These are phyloP conservation scores for Chaetoderma sp. DNA, from an alignment of 2,888 invertebrate species.

Conservation along the genomic window DNA sequence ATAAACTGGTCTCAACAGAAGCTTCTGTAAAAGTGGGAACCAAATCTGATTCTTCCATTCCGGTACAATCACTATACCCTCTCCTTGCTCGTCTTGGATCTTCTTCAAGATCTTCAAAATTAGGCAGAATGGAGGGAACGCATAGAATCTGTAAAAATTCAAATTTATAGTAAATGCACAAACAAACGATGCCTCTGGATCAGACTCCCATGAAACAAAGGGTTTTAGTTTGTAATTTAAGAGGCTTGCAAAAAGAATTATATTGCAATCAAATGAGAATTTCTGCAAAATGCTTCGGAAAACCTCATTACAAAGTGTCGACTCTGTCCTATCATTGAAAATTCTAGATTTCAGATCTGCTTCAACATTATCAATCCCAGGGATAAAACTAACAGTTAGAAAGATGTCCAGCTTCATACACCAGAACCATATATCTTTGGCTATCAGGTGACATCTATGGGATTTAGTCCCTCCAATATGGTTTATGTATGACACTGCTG, in stretches of 20 bases:
- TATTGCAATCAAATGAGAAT: neutral
- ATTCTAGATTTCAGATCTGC: constrained; percentile 12
- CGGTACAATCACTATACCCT: constrained; percentile 15
- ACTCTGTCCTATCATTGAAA: constrained; percentile 5
- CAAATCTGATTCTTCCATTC: constrained; percentile 23
- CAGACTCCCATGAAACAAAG: constrained; percentile 13
- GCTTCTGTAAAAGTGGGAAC: constrained; percentile 10
- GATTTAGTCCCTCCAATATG: neutral
- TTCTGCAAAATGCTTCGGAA: neutral
- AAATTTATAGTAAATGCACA: constrained; percentile 18
- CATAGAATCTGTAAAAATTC: constrained; percentile 13
- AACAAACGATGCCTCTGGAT: constrained; percentile 16
- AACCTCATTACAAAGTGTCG: constrained; percentile 8
- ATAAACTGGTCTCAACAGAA: neutral
- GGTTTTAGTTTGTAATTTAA: constrained; percentile 1
- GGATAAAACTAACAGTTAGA: neutral
- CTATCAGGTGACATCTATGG: neutral
- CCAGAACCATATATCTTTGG: neutral
- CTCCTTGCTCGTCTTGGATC: constrained; percentile 9
- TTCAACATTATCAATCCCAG: constrained; percentile 7
- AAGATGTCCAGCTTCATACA: neutral
- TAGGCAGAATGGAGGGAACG: constrained; percentile 25
- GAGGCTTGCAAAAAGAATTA: constrained; percentile 20
- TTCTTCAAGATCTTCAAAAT: constrained; percentile 19
- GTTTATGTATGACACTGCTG: neutral